phyloP scores from a whole-genome alignment of 2,888 invertebrate species.

The Dasysyrphus albostriatus region DNA sequence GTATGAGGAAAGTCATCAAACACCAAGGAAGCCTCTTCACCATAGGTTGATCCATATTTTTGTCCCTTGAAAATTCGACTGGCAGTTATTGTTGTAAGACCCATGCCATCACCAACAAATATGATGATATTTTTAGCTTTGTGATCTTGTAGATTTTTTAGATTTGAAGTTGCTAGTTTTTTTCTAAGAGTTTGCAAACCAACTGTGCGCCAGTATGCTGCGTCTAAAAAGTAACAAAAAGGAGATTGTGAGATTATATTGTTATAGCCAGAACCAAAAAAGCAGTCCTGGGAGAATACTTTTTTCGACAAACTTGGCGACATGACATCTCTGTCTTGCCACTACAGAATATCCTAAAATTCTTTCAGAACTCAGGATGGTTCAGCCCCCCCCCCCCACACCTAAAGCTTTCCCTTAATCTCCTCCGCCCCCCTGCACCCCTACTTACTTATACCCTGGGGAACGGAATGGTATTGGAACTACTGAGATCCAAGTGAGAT shows the following conservation, averaged over 20 bases:
- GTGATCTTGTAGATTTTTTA: slow-evolving; percentile 74
- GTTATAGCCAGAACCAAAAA: too few relatives aligned
- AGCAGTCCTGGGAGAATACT: too few relatives aligned
- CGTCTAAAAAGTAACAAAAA: slow-evolving; percentile 77
- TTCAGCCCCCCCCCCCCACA: too few relatives aligned
- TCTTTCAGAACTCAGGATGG: too few relatives aligned
- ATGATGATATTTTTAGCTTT: slow-evolving; percentile 87
- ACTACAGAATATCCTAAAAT: too few relatives aligned
- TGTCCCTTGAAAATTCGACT: slow-evolving; percentile 87
- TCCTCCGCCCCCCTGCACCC: too few relatives aligned
- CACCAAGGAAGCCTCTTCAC: slow-evolving; percentile 86
- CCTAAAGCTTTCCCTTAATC: too few relatives aligned
- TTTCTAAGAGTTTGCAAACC: slow-evolving; percentile 80
- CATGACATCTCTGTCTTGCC: too few relatives aligned
- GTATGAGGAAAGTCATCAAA: slow-evolving; percentile 87
- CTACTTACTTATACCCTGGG: too few relatives aligned
- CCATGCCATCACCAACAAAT: slow-evolving; percentile 89
- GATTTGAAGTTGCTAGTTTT: slow-evolving; percentile 83
- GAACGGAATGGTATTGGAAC: too few relatives aligned
- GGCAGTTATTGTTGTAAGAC: slow-evolving; percentile 87
- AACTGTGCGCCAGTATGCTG: slow-evolving; percentile 80
- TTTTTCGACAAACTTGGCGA: too few relatives aligned
- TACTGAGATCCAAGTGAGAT: too few relatives aligned
- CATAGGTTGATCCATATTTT: slow-evolving; percentile 83
- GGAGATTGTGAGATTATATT: not conserved